phyloP scores from a whole-genome alignment of 2,888 invertebrate genomes.

The Diarsia mendica region DNA sequence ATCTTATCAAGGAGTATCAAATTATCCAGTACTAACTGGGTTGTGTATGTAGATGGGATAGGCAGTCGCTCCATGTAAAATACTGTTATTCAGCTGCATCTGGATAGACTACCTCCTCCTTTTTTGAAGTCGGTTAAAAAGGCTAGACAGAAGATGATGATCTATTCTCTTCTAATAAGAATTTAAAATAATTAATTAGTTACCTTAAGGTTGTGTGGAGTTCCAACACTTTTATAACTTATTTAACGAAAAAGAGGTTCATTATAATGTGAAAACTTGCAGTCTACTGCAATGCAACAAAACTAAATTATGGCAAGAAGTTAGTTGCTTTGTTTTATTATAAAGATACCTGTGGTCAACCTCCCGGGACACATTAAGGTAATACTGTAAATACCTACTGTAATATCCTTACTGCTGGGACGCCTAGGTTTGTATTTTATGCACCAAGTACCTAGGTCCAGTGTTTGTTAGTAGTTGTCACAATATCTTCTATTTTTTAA shows the following conservation, averaged over 20 bases:
- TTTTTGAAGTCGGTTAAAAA: too few relatives aligned
- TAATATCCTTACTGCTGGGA: not conserved
- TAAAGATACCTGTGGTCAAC: slow-evolving; percentile 21
- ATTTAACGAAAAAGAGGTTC: not conserved
- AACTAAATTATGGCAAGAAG: slow-evolving; percentile 11
- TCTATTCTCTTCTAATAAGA: too few relatives aligned
- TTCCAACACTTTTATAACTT: not conserved
- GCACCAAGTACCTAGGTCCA: not conserved
- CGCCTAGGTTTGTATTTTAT: not conserved
- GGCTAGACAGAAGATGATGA: too few relatives aligned
- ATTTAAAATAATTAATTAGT: too few relatives aligned
- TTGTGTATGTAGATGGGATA: too few relatives aligned
- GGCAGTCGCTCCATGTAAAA: too few relatives aligned
- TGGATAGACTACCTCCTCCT: too few relatives aligned
- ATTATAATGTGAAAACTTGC: not conserved
- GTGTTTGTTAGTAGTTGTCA: not conserved
- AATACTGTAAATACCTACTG: not conserved
- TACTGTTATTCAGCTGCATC: too few relatives aligned
- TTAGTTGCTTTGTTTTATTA: slow-evolving; percentile 27
- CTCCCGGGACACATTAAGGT: slow-evolving; percentile 5
- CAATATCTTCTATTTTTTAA: not conserved
- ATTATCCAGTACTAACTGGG: too few relatives aligned
- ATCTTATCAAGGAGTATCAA: too few relatives aligned
- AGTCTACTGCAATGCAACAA: slow-evolving; percentile 23
- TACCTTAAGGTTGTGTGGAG: too few relatives aligned